phyloP scores from a whole-genome alignment of 2,113 vertebrate genomes.

The Asarcornis scutulata region DNA sequence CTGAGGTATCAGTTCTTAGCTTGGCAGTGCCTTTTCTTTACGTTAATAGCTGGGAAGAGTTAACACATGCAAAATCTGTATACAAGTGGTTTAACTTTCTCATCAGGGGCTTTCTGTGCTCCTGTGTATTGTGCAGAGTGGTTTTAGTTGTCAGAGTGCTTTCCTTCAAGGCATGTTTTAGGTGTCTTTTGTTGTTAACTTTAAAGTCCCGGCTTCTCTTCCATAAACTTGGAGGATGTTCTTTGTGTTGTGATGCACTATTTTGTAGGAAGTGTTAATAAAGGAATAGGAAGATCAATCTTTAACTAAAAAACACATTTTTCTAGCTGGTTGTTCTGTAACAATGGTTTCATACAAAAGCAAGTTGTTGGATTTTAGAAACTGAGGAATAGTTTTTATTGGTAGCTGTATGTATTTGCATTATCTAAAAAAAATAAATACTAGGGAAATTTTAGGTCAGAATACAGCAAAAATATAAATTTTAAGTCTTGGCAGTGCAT shows the following conservation, averaged over 20 bases:
- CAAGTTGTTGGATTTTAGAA: neutral
- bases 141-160: neutral
- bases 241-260: no score
- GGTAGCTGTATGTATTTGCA: neutral
- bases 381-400: neutral
- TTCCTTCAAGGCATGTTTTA: neutral
- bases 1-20: neutral
- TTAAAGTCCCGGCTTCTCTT: neutral
- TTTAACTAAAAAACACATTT: neutral
- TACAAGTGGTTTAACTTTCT: neutral
- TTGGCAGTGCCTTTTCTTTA: slow-evolving; percentile 14
- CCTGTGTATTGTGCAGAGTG: neutral
- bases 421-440: neutral
- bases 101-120: neutral
- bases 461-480: neutral
- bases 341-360: neutral
- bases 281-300: neutral
- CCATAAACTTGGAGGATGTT: neutral
- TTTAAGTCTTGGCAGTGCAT: neutral
- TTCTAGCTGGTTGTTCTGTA: neutral
- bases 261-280: neutral
- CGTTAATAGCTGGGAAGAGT: neutral
- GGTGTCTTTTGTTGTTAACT: neutral
- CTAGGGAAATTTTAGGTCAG: neutral
- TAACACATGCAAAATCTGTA: neutral